Evolutionary conservation across 2,797 vertebrate genomes (phyloP).

Genomic region (Periparus ater): DNA sequence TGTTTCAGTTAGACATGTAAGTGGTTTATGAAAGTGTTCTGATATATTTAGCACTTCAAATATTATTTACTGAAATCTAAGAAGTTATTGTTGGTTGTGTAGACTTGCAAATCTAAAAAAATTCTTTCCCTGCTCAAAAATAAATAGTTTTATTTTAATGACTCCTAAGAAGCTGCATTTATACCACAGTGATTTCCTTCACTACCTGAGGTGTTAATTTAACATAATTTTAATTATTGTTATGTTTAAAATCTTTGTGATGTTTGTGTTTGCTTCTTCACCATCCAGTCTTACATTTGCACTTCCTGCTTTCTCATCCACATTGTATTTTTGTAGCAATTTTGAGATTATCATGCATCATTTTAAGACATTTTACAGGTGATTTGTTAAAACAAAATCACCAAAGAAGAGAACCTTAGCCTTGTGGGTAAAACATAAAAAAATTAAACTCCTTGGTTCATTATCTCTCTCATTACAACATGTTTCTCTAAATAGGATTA

Average conservation of each 20-base stretch:
- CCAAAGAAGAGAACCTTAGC: not conserved
- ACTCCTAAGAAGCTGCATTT: not conserved
- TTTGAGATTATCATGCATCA: not conserved
- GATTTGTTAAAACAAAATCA: constrained; percentile 14
- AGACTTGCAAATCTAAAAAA: not conserved
- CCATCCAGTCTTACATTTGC: not conserved
- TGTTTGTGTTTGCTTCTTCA: not conserved
- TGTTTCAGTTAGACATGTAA: not conserved
- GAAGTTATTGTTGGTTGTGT: not conserved
- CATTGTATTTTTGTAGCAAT: not conserved
- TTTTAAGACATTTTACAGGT: constrained; percentile 18
- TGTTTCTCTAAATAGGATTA: constrained; percentile 73
- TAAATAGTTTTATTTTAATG: not conserved
- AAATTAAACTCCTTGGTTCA: constrained; percentile 39
- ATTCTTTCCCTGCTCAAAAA: not conserved
- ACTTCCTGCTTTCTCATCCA: not conserved
- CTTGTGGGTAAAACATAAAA: constrained; percentile 51
- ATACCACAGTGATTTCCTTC: not conserved
- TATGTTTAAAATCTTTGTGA: not conserved
- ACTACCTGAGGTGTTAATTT: not conserved
- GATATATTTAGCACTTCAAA: not conserved
- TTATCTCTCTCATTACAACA: constrained; percentile 62
- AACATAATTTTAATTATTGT: not conserved
- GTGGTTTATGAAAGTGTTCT: not conserved
- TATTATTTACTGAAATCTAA: not conserved